A percentile compares a stretch with the other conserved stretches of the same genome.
Evolutionary conservation across 2,888 invertebrate species (phyloP).

Genomic region (Sinotaia quadrata): DNA sequence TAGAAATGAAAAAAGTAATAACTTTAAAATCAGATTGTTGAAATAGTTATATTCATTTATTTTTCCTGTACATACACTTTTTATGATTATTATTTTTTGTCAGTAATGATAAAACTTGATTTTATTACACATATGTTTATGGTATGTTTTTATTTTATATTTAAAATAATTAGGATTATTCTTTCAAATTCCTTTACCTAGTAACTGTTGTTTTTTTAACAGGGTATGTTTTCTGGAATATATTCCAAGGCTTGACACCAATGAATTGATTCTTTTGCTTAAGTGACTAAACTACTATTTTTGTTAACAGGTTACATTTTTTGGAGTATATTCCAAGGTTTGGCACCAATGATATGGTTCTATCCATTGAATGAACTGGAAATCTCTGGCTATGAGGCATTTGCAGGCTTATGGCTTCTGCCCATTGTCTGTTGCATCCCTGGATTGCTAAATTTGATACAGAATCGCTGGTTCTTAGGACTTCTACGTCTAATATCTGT

Average conservation of each 20-base stretch:
- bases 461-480: constrained; percentile 50
- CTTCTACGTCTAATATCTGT: constrained; percentile 59
- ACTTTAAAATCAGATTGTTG: too few relatives aligned
- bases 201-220: too few relatives aligned
- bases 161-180: too few relatives aligned
- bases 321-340: constrained; percentile 71
- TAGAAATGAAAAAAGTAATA: too few relatives aligned
- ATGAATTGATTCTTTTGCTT: constrained; percentile 73
- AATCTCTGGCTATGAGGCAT: constrained; percentile 72
- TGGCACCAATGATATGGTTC: constrained; percentile 73
- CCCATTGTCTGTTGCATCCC: constrained; percentile 57
- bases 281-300: too few relatives aligned
- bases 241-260: constrained; percentile 70
- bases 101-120: too few relatives aligned
- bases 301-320: constrained; percentile 65
- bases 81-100: too few relatives aligned
- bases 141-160: too few relatives aligned
- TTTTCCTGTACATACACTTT: too few relatives aligned
- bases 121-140: too few relatives aligned
- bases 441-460: constrained; percentile 43
- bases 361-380: constrained; percentile 72
- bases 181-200: too few relatives aligned
- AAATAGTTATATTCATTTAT: too few relatives aligned
- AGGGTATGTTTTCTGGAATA: constrained; percentile 71
- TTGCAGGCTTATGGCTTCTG: constrained; percentile 64